Conservation (phyloP, 2,888 invertebrate species). For the Acleris emargana region DNA sequence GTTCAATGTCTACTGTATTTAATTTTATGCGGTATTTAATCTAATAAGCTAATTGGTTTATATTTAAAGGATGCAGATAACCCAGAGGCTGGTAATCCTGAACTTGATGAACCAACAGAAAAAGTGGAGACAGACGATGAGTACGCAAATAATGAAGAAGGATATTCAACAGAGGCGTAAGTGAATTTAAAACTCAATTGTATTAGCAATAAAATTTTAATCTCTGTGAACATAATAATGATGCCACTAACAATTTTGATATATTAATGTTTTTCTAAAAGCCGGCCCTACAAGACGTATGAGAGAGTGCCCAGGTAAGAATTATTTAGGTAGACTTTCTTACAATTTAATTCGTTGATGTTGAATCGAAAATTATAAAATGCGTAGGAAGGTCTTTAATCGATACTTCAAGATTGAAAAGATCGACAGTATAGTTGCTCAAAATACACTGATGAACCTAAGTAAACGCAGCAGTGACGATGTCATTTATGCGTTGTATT, state of each 20-base stretch:
- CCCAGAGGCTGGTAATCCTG: constrained; percentile 71
- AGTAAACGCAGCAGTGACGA: too few relatives aligned
- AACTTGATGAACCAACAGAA: constrained; percentile 81
- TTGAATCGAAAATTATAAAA: too few relatives aligned
- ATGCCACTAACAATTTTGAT: too few relatives aligned
- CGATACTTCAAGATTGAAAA: too few relatives aligned
- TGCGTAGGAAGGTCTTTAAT: too few relatives aligned
- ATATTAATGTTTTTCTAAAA: constrained; percentile 43
- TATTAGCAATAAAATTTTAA: too few relatives aligned
- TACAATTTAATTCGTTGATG: background rate
- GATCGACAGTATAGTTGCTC: too few relatives aligned
- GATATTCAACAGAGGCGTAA: constrained; percentile 87
- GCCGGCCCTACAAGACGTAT: constrained; percentile 73
- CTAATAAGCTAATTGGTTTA: background rate
- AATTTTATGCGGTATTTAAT: too few relatives aligned
- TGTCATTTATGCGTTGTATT: too few relatives aligned
- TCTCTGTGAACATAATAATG: constrained; percentile 3
- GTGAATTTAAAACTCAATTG: constrained; percentile 25
- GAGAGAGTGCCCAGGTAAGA: constrained; percentile 73
- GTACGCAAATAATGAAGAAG: constrained; percentile 85
- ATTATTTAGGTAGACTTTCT: background rate
- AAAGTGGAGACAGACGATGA: constrained; percentile 86
- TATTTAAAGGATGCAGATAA: constrained; percentile 62
- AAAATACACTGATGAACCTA: too few relatives aligned
- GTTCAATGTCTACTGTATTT: too few relatives aligned